Base-by-base conservation (phyloP, 2,113 vertebrate genomes). In the Thermophis baileyi region DNA sequence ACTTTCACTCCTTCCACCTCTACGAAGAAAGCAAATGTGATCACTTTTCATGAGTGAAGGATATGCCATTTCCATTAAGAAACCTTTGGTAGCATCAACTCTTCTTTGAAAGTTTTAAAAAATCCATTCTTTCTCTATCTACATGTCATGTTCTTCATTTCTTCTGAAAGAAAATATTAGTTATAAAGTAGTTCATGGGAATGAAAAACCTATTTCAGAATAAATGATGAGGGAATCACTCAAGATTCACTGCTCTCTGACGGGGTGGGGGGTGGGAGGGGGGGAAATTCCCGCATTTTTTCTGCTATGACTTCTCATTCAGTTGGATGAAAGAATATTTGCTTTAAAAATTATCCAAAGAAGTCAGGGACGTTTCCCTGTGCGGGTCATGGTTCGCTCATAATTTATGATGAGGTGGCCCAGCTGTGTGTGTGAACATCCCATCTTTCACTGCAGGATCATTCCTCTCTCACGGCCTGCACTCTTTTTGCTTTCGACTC, bases 251-350 rank as follows among this genome's bases (percentile, higher is more conserved):
- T 44, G 74, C 7, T 44, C 1, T 44, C 35, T 40, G n/a, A 44
- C 35, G 0, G 35, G 69, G 30, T 8, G 0, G 35, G 69, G 30
- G 1, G 25, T 0, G 35, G 69, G 30, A 8, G 0, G 35, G 69
- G 30, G 1, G 25, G 25, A 1, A 1, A 6, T 20, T 22, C 69
- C 69, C 44, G 6, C 74, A 81, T 81, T 81, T 81, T 69, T 81
- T 44, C 74, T 44, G 57, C 57, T 44, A 22, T 1, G 4, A 44
- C 74, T 81, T 81, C 35, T 81, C 35, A 44, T 81, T 81, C 74
- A 44, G 74, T 81, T 44, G 35, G 35, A 81, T 44, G 35, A 81
- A 44, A 81, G 35, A 22, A 3, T 81, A 81, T 81, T 81, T 81
- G 35, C 7, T 81, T 81, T 81, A 81, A 44, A 81, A 81, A 44